A percentile compares a stretch with the other conserved stretches of the same genome.
phyloP scores from a whole-genome alignment of 2,888 invertebrate genomes.

The Caenorhabditis afra region DNA sequence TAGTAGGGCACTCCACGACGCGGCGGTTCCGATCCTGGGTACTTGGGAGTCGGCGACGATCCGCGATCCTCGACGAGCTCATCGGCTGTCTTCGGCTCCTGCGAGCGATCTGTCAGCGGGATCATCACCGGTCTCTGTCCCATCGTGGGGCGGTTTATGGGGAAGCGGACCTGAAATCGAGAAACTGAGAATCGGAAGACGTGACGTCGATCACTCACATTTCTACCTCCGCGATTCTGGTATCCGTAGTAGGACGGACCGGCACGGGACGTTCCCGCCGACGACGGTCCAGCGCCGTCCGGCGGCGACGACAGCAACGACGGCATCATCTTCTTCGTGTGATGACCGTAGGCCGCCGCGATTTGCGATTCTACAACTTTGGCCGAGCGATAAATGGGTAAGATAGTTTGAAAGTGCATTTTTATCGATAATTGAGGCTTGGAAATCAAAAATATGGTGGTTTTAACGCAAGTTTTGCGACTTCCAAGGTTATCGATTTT shows the following conservation, averaged over 20 bases:
- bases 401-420: too few species aligned
- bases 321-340: slow-evolving; percentile 7
- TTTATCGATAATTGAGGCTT: too few species aligned
- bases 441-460: too few species aligned
- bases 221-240: too few species aligned
- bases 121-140: background rate
- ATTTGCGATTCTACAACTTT: too few species aligned
- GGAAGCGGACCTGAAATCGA: slow-evolving; percentile 14
- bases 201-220: too few species aligned
- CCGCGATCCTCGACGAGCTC: slow-evolving; percentile 29
- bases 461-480: too few species aligned
- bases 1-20: slow-evolving; percentile 43
- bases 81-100: slow-evolving; percentile 14
- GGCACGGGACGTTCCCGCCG: background rate
- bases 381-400: too few species aligned
- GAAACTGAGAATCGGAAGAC: too few species aligned
- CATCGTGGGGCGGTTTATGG: slow-evolving; percentile 4
- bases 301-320: slow-evolving; percentile 7
- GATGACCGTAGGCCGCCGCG: background rate
- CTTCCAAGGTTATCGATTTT: too few species aligned
- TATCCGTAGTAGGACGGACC: too few species aligned
- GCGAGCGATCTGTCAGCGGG: slow-evolving; percentile 23
- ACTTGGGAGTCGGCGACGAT: slow-evolving; percentile 3
- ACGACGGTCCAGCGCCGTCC: background rate
- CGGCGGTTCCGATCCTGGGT: slow-evolving; percentile 14